A percentile compares a stretch with the other conserved stretches of the same genome.
These are phyloP conservation scores for Cerastoderma edule DNA, from an alignment of 2,888 invertebrate species.

Conservation along the genomic window DNA sequence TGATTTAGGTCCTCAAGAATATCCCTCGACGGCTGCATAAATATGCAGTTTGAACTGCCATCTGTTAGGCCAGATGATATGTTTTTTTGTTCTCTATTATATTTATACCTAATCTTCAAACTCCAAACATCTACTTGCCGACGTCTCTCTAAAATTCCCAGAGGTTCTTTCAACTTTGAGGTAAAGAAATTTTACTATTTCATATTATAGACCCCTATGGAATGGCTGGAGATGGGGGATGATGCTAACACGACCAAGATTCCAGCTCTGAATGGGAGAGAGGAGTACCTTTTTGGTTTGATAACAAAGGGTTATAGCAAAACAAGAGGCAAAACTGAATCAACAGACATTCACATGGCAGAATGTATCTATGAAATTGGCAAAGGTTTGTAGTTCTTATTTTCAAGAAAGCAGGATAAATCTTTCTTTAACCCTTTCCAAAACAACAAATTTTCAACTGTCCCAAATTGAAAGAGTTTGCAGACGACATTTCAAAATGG, in stretches of 20 bases:
- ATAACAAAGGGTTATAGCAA: conserved; percentile 7
- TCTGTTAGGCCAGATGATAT: too few species aligned
- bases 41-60: too few species aligned
- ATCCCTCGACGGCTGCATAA: too few species aligned
- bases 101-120: too few species aligned
- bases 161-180: too few species aligned
- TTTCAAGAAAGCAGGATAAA: not conserved
- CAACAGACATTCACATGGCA: conserved; percentile 2
- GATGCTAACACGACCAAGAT: not conserved
- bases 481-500: too few species aligned
- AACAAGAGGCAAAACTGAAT: not conserved
- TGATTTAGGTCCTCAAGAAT: too few species aligned
- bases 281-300: conserved; percentile 4
- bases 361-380: conserved; percentile 8
- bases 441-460: not conserved
- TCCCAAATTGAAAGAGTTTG: too few species aligned
- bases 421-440: not conserved
- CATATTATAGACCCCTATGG: not conserved
- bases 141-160: too few species aligned
- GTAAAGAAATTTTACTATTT: too few species aligned
- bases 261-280: not conserved
- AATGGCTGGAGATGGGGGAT: conserved; percentile 10
- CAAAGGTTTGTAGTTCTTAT: not conserved
- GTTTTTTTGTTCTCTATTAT: too few species aligned
- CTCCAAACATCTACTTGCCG: too few species aligned